Percentiles rank a stretch among this genome's conserved stretches.
Evolutionary conservation across 2,888 invertebrate species (phyloP).

Genomic region (Melanostoma scalare): DNA sequence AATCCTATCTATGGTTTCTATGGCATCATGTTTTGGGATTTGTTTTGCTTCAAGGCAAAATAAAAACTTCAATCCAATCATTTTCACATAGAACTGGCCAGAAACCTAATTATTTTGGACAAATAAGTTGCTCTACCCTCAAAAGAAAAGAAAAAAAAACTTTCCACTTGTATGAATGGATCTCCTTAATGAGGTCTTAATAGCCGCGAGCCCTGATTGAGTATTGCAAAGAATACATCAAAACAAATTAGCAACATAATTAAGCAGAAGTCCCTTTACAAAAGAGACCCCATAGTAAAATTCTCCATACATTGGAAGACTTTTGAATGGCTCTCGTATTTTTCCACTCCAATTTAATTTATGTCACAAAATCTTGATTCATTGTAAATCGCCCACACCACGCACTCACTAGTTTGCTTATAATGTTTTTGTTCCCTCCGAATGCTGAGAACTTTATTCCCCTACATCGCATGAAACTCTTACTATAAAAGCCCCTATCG

Average conservation of each 20-base stretch:
- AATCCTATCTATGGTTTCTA: too few relatives aligned
- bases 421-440: slow-evolving; percentile 43
- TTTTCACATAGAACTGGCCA: too few relatives aligned
- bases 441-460: slow-evolving; percentile 21
- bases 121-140: background rate
- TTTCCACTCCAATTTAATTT: slow-evolving; percentile 49
- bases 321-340: slow-evolving; percentile 29
- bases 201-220: slow-evolving; percentile 21
- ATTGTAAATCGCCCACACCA: slow-evolving; percentile 51
- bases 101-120: too few relatives aligned
- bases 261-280: slow-evolving; percentile 25
- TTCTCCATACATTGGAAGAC: slow-evolving; percentile 33
- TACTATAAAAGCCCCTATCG: slow-evolving; percentile 73
- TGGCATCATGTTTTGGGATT: too few relatives aligned
- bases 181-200: slow-evolving; percentile 8
- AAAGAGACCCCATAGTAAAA: slow-evolving; percentile 19
- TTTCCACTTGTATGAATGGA: background rate
- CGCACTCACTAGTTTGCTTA: slow-evolving; percentile 37
- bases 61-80: too few relatives aligned
- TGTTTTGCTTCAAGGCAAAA: too few relatives aligned
- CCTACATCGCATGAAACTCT: slow-evolving; percentile 8
- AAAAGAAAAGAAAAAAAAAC: background rate
- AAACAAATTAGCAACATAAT: slow-evolving; percentile 51
- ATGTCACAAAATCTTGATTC: slow-evolving; percentile 33
- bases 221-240: slow-evolving; percentile 17